phyloP scores from a whole-genome alignment of 2,888 invertebrate species.

The Lymantria dispar region DNA sequence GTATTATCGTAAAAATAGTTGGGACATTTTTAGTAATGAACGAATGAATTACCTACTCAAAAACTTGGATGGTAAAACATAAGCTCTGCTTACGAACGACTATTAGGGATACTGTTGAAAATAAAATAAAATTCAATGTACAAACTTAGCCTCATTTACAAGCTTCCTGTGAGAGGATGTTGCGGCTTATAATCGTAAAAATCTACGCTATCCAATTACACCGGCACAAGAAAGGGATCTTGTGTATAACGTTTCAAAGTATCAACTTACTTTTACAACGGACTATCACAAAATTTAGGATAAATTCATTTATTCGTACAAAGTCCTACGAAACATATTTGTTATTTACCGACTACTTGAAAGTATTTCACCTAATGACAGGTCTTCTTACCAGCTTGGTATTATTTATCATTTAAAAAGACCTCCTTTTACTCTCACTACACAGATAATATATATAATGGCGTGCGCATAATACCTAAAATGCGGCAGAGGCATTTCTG shows the following conservation, averaged over 20 bases:
- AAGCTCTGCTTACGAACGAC: background rate
- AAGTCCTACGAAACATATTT: background rate
- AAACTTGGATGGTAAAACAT: background rate
- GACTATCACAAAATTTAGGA: background rate
- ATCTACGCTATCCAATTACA: slow-evolving; percentile 36
- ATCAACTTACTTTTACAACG: slow-evolving; percentile 8
- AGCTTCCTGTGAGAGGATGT: background rate
- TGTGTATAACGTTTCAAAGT: slow-evolving; percentile 32
- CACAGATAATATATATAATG: too few species aligned
- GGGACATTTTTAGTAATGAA: too few species aligned
- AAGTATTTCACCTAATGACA: too few species aligned
- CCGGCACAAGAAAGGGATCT: slow-evolving; percentile 13
- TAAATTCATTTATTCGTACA: background rate
- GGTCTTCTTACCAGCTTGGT: too few species aligned
- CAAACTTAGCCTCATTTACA: background rate
- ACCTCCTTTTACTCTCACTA: too few species aligned
- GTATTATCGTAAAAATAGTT: too few species aligned
- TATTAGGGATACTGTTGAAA: background rate
- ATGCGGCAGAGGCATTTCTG: too few species aligned
- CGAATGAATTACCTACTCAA: too few species aligned
- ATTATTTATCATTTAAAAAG: too few species aligned
- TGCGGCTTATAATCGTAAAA: background rate
- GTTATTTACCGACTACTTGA: too few species aligned
- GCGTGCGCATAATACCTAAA: too few species aligned
- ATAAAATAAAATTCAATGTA: background rate